Evolutionary conservation across 2,113 vertebrate species (phyloP), one percentile per base, ranked within the genome.

Genomic region (Ancistrus triradiatus): DNA sequence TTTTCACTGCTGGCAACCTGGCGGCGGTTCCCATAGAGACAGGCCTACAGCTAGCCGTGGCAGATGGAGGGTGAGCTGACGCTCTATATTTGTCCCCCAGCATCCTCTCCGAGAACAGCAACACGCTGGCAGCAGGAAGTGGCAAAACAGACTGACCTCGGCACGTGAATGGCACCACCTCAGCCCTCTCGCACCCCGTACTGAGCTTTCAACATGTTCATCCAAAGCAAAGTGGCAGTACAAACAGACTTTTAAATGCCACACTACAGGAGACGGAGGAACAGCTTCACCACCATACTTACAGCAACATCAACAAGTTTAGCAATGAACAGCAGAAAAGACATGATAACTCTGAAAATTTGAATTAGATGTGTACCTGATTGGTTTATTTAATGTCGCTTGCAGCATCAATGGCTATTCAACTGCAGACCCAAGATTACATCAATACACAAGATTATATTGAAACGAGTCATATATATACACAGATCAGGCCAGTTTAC

Each of bases 51-150:
- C 79, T 84, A 86, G 85, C 80, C 81, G 77, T 66, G 79, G 85
- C 87, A 88, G 87, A 90, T 88, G 86, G 88, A 90, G 84, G 84
- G 79, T 80, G 85, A 88, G 82, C 81, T 85, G 80, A 78, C 84
- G 84, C 83, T 89, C 88, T 89, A 90, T 87, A 89, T 88, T 86
- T 87, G 87, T 88, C 85, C 83, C 82, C 81, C 83, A 88, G 86
- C 87, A 87, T 85, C 83, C 85, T 88, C 84, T 86, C 72, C 70
- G 80, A 84, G 82, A 84, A 79, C 75, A 85, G 77, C 78, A 79
- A 70, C 84, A 82, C 67, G 76, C 72, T 78, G 81, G 81, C 80
- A 84, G 80, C 71, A 86, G 84, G 84, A 88, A 87, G 83, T 85
- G 70, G 81, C 73, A 74, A 76, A 76, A 81, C 75, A 50, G 80